Evolutionary conservation across 2,888 invertebrate genomes (phyloP).

Genomic region (Agriopis aurantiaria): DNA sequence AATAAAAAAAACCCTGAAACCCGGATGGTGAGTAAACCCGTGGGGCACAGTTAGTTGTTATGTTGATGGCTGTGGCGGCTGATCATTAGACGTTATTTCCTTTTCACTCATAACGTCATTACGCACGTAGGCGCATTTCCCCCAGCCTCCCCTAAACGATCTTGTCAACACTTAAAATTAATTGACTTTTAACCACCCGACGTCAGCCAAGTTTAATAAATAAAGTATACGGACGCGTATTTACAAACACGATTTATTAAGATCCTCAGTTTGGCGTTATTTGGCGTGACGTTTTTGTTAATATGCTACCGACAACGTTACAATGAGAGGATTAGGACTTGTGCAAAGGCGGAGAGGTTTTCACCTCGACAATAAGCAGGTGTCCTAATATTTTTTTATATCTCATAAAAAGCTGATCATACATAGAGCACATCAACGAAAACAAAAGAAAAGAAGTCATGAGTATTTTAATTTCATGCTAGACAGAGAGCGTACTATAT

Average conservation of each 20-base stretch:
- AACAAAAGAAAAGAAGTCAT: too few relatives aligned
- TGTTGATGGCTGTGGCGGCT: slow-evolving; percentile 1
- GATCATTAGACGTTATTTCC: slow-evolving; percentile 13
- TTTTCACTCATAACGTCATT: slow-evolving; percentile 10
- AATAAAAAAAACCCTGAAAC: too few relatives aligned
- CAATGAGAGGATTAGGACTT: not conserved
- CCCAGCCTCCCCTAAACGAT: slow-evolving; percentile 19
- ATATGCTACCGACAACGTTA: slow-evolving; percentile 16
- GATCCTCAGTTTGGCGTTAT: slow-evolving; percentile 23
- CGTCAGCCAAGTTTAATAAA: slow-evolving; percentile 26
- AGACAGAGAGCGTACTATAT: too few relatives aligned
- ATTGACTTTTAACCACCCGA: slow-evolving; percentile 31
- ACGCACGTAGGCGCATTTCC: slow-evolving; percentile 13
- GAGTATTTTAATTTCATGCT: too few relatives aligned
- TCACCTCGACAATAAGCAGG: too few relatives aligned
- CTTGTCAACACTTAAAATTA: slow-evolving; percentile 33
- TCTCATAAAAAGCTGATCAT: too few relatives aligned
- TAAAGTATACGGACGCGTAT: slow-evolving; percentile 14
- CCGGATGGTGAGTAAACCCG: too few relatives aligned
- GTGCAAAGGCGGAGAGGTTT: slow-evolving; percentile 17
- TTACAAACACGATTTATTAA: slow-evolving; percentile 30
- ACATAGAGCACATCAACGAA: too few relatives aligned
- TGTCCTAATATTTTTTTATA: too few relatives aligned
- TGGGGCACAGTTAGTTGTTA: not conserved
- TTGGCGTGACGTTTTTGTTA: slow-evolving; percentile 30